Evolutionary conservation across 2,113 vertebrate species (phyloP).

Genomic region (Eulemur rufifrons): DNA sequence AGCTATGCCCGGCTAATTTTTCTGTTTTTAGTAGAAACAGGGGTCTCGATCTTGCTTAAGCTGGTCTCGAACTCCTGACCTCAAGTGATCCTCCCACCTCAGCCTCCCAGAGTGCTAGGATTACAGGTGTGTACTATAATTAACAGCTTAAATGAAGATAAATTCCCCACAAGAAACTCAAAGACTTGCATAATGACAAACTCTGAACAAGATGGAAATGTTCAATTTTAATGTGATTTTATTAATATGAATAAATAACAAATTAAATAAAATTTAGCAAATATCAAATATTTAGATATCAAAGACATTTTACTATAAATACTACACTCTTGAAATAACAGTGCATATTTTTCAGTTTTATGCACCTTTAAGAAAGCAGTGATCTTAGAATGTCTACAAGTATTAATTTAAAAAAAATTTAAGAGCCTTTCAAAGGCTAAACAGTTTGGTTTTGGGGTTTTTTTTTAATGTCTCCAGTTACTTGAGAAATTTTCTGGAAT

Average conservation of each 20-base stretch:
- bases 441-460: not conserved
- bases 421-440: not conserved
- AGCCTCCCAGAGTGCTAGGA: too few relatives aligned
- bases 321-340: conserved; percentile 40
- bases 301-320: conserved; percentile 65
- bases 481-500: not conserved
- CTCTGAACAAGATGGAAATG: not conserved
- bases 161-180: conserved; percentile 26
- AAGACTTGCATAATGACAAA: conserved; percentile 34
- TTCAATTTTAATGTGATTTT: not conserved
- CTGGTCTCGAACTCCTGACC: too few relatives aligned
- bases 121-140: not conserved
- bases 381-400: not conserved
- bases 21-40: too few relatives aligned
- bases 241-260: not conserved
- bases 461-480: not conserved
- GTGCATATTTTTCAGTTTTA: conserved; percentile 20
- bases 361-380: not conserved
- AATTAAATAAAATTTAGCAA: conserved; percentile 57
- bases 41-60: too few relatives aligned
- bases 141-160: conserved; percentile 40
- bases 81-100: too few relatives aligned
- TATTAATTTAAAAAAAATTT: not conserved
- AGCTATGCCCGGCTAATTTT: too few relatives aligned
- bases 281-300: not conserved